Evolutionary conservation across 2,888 invertebrate genomes (phyloP).

Genomic region (Idaea dimidiata): DNA sequence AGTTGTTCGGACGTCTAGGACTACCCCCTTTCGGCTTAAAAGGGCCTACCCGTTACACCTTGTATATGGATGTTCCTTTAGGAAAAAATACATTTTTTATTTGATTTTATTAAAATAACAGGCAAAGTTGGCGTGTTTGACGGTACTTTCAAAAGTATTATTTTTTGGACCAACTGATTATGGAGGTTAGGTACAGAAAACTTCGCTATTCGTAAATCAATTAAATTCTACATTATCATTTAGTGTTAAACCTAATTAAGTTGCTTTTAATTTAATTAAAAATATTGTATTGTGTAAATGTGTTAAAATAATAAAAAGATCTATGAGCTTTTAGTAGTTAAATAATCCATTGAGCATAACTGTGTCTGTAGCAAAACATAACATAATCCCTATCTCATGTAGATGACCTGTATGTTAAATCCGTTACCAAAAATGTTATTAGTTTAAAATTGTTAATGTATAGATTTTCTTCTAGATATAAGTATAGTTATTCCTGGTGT

Average conservation of each 20-base stretch:
- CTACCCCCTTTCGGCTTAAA: no score
- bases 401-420: constrained; percentile 59
- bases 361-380: constrained; percentile 22
- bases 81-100: no score
- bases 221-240: neutral
- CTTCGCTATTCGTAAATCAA: neutral
- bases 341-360: constrained; percentile 19
- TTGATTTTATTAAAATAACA: no score
- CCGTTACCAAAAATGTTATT: constrained; percentile 77
- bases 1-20: no score
- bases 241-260: neutral
- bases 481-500: constrained; percentile 73
- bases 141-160: neutral
- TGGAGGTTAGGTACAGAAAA: neutral
- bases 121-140: no score
- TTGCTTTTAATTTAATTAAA: constrained; percentile 1
- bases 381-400: constrained; percentile 29
- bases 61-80: no score
- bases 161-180: neutral
- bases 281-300: neutral
- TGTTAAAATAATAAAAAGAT: neutral
- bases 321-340: constrained; percentile 48
- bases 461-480: constrained; percentile 64
- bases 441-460: constrained; percentile 66
- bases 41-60: no score